Evolutionary conservation across 2,888 invertebrate genomes (phyloP).

Genomic region (Cybosia mesomella): DNA sequence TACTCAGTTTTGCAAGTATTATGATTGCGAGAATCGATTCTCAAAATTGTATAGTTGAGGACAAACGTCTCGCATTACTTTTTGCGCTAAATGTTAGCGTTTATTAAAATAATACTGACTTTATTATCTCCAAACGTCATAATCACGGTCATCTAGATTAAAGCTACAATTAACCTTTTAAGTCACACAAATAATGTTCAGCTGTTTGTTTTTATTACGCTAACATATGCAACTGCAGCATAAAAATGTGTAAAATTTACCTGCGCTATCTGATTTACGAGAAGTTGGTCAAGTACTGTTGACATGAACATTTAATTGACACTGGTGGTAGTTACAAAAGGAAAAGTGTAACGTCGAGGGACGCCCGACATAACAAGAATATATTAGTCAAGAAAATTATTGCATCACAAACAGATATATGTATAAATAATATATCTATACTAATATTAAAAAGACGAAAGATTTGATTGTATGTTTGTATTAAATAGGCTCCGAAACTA

Average conservation of each 20-base stretch:
- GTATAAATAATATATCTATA: no score
- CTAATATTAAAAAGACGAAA: no score
- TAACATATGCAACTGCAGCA: background rate
- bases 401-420: no score
- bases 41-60: no score
- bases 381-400: no score
- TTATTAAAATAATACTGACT: background rate
- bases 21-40: no score
- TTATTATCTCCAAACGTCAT: background rate
- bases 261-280: constrained; percentile 10
- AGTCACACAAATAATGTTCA: background rate
- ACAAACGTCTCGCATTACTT: no score
- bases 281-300: constrained; percentile 13
- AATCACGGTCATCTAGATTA: background rate
- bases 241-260: background rate
- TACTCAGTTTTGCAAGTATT: no score
- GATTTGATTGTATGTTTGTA: no score
- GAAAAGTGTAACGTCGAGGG: background rate
- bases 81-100: background rate
- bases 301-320: background rate
- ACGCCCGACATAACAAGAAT: no score
- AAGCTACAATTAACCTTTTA: background rate
- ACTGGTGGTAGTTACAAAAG: background rate
- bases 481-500: no score
- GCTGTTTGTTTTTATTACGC: background rate